These are phyloP conservation scores for Calephelis perditalis DNA, from an alignment of 2,888 invertebrate species.

Conservation along the genomic window DNA sequence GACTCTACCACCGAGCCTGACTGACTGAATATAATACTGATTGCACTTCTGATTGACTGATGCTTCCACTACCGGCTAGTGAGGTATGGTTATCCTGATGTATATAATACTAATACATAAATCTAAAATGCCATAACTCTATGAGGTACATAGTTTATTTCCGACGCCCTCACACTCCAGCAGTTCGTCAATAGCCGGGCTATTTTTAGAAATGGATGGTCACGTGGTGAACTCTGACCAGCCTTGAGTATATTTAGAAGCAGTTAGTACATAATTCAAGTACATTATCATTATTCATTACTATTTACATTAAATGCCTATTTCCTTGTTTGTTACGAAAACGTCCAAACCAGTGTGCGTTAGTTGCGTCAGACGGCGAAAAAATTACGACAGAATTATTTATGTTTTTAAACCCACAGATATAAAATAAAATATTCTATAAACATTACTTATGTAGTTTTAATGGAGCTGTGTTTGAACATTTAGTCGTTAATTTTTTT, in stretches of 20 bases:
- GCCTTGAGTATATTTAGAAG: slow-evolving; percentile 39
- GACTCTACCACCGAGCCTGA: too few relatives aligned
- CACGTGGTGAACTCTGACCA: slow-evolving; percentile 36
- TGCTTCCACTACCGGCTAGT: too few relatives aligned
- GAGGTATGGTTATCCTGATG: too few relatives aligned
- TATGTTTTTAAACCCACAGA: too few relatives aligned
- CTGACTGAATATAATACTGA: too few relatives aligned
- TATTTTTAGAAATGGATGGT: slow-evolving; percentile 39
- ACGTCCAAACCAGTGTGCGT: background rate
- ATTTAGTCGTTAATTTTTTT: too few relatives aligned
- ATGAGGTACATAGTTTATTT: slow-evolving; percentile 46
- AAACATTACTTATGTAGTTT: too few relatives aligned
- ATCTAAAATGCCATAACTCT: too few relatives aligned
- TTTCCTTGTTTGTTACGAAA: slow-evolving; percentile 3
- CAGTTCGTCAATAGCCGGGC: slow-evolving; percentile 40
- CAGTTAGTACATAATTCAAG: slow-evolving; percentile 15
- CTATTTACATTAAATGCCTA: slow-evolving; percentile 1
- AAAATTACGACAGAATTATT: background rate
- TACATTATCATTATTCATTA: slow-evolving; percentile 22
- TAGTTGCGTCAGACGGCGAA: background rate
- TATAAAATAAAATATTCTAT: too few relatives aligned
- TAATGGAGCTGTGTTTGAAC: too few relatives aligned
- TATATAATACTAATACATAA: too few relatives aligned
- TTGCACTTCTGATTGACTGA: too few relatives aligned
- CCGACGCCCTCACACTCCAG: slow-evolving; percentile 52